phyloP scores from a whole-genome alignment of 1,140 invertebrate genomes.

The Pogonognathellus flavescens region DNA sequence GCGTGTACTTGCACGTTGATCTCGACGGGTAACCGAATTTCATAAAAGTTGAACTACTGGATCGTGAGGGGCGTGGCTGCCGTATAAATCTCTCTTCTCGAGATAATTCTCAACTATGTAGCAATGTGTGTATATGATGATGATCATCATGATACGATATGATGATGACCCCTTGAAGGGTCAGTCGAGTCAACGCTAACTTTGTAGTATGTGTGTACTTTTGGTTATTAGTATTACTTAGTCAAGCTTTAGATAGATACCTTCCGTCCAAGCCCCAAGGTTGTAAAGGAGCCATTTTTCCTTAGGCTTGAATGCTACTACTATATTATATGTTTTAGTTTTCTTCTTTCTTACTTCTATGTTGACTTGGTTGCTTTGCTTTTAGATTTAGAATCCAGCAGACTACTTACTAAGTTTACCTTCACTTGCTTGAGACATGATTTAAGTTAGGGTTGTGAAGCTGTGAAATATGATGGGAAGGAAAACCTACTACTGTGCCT shows the following conservation, averaged over 20 bases:
- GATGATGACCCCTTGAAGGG: constrained; percentile 46
- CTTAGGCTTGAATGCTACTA: constrained; percentile 38
- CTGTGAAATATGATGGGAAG: constrained; percentile 46
- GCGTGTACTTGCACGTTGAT: constrained; percentile 54
- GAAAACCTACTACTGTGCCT: constrained; percentile 35
- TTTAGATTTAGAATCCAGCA: not conserved
- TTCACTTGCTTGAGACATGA: constrained; percentile 7
- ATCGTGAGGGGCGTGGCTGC: constrained; percentile 65
- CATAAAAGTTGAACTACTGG: constrained; percentile 65
- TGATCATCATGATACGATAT: constrained; percentile 45
- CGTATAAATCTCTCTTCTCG: constrained; percentile 51
- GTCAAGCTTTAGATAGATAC: not conserved
- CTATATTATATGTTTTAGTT: constrained; percentile 13
- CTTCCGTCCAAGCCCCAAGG: constrained; percentile 34
- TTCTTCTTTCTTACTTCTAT: too few species aligned
- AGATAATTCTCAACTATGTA: constrained; percentile 35
- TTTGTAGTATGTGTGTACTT: constrained; percentile 28
- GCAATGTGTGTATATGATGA: constrained; percentile 27
- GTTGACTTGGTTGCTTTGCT: too few species aligned
- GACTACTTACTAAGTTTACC: not conserved
- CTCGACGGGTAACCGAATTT: constrained; percentile 52
- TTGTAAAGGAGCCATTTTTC: constrained; percentile 48
- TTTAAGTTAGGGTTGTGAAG: constrained; percentile 21
- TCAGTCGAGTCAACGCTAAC: constrained; percentile 46
- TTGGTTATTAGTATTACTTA: constrained; percentile 40